Base-by-base conservation (phyloP, 2,888 invertebrate species). In the Pyralis farinalis region DNA sequence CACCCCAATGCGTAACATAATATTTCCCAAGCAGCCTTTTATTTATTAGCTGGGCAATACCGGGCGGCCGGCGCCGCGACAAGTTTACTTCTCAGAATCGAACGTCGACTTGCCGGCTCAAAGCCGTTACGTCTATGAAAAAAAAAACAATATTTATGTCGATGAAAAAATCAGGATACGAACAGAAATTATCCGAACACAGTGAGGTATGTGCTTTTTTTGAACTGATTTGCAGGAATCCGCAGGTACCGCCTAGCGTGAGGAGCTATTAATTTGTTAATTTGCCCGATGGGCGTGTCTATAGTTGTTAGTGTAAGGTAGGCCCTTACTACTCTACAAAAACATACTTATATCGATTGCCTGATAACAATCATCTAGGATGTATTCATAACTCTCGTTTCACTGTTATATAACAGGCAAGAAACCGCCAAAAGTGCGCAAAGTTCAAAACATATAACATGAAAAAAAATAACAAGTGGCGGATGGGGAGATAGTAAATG, bases 111-210 rank as follows among this genome's bases (percentile, higher is more conserved):
- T 68, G 84, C 74, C 85, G 78, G 77, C 74, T 64, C 73, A 62
- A 72, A 81, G 83, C 84, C 84, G 85, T 87, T 85, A 85, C 78
- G 66, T 76, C 72, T 69, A 68, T 63, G 78, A 85, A 88, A 86
- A n/a, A n/a, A n/a, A 43, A 87, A 87, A 84, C 77, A 68, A 85
- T 86, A 87, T 88, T 87, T 88, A 87, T 86, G 88, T 80, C 70
- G 72, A 71, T 64, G 78, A 86, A 86, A 87, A 88, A 87, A 77
- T 73, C 70, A 75, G 82, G 80, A 77, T 77, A 67, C 76, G 64
- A 69, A 54, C 65, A 66, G 73, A 77, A 83, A 81, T 83, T 84
- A 79, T 84, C 77, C 79, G 69, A 74, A 70, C 70, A 75, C 71
- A 71, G 75, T 77, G 78, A 75, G 71, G 74, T 81, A 74, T 71